phyloP scores from a whole-genome alignment of 1,140 invertebrate species.

The Lepeophtheirus salmonis region DNA sequence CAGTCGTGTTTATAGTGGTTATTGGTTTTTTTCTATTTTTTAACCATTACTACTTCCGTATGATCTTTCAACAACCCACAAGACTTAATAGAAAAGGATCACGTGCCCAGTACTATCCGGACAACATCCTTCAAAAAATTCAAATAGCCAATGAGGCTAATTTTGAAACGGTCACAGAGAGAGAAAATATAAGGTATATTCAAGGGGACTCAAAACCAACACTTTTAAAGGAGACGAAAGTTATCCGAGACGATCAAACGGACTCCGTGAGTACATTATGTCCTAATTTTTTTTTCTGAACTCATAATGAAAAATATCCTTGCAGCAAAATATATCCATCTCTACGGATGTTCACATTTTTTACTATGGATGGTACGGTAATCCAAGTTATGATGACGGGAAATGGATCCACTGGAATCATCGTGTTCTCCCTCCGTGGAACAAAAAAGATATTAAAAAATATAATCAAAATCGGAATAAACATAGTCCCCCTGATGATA shows the following conservation, averaged over 20 bases:
- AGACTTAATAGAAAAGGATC: not conserved
- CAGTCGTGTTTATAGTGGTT: not conserved
- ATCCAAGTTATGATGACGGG: constrained; percentile 27
- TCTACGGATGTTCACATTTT: constrained; percentile 30
- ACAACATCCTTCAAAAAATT: not conserved
- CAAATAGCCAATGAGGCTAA: not conserved
- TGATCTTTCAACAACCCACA: not conserved
- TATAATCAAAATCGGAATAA: constrained; percentile 24
- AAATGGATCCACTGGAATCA: constrained; percentile 34
- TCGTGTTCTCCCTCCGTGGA: constrained; percentile 29
- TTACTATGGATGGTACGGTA: constrained; percentile 35
- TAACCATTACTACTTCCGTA: not conserved
- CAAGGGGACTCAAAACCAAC: not conserved
- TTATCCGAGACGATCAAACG: not conserved
- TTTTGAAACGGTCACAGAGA: not conserved
- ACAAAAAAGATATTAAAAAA: constrained; percentile 24
- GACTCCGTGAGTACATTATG: not conserved
- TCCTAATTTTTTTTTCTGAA: too few species aligned
- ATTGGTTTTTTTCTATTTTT: not conserved
- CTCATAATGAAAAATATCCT: too few species aligned
- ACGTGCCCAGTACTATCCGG: not conserved
- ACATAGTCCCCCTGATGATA: constrained; percentile 31
- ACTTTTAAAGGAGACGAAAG: not conserved
- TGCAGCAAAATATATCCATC: not conserved
- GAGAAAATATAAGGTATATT: not conserved